phyloP scores from a whole-genome alignment of 92 coral and sea anemone genomes.

The Porites divaricata region DNA sequence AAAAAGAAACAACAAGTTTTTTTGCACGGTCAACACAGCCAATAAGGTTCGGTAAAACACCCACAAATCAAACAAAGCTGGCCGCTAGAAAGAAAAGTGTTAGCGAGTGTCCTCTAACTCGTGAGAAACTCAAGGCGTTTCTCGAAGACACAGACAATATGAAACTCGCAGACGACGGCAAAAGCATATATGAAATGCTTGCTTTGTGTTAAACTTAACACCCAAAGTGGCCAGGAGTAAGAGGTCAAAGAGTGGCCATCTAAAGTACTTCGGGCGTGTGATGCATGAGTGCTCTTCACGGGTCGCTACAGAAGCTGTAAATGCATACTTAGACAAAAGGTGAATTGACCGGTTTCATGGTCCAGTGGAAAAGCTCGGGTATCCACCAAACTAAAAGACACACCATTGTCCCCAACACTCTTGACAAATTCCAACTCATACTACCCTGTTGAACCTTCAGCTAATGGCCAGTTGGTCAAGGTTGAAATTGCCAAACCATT shows the following conservation, averaged over 20 bases:
- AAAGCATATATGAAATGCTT: conserved; percentile 26
- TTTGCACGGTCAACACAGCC: too few relatives aligned
- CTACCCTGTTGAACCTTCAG: too few relatives aligned
- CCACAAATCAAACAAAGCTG: too few relatives aligned
- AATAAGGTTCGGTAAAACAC: conserved; percentile 6
- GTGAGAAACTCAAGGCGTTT: conserved; percentile 25
- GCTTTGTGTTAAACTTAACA: conserved; percentile 19
- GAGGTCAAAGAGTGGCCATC: conserved; percentile 26
- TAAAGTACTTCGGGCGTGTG: conserved; percentile 20
- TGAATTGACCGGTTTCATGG: not conserved
- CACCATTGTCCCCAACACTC: too few relatives aligned
- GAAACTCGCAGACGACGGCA: conserved; percentile 23
- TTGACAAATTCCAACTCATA: too few relatives aligned
- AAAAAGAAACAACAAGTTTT: too few relatives aligned
- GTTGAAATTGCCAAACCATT: too few relatives aligned
- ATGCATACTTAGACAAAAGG: not conserved
- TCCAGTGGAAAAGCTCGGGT: not conserved
- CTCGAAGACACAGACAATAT: conserved; percentile 21
- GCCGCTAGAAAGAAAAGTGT: too few relatives aligned
- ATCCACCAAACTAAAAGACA: too few relatives aligned
- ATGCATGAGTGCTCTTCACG: too few relatives aligned
- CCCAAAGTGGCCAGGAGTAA: conserved; percentile 16
- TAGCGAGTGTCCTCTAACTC: conserved; percentile 26
- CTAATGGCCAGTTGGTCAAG: too few relatives aligned
- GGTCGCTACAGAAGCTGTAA: too few relatives aligned